Evolutionary conservation across 1,140 invertebrate species (phyloP).

Genomic region (Andricus grossulariae): DNA sequence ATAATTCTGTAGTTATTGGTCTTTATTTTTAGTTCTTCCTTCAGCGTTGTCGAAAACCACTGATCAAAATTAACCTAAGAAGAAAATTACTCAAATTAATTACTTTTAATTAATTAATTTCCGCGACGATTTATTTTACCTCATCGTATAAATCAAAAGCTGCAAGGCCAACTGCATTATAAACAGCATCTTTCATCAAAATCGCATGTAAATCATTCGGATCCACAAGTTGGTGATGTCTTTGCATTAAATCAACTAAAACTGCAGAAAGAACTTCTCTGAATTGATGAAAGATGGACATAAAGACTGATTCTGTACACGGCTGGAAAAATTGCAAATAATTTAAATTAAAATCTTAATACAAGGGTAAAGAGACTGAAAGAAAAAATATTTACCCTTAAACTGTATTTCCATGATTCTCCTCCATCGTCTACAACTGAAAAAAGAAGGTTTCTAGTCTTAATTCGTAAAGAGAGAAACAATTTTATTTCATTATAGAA

Average conservation of each 20-base stretch:
- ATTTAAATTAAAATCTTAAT: slow-evolving; percentile 24
- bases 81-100: slow-evolving; percentile 27
- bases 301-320: slow-evolving; percentile 90
- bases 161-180: slow-evolving; percentile 93
- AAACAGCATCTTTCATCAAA: slow-evolving; percentile 94
- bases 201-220: slow-evolving; percentile 85
- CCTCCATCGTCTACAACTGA: slow-evolving; percentile 88
- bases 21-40: slow-evolving; percentile 88
- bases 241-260: slow-evolving; percentile 83
- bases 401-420: slow-evolving; percentile 93
- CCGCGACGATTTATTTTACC: slow-evolving; percentile 73
- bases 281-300: slow-evolving; percentile 89
- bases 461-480: slow-evolving; percentile 9
- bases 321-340: slow-evolving; percentile 78
- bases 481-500: not conserved
- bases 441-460: slow-evolving; percentile 47
- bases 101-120: slow-evolving; percentile 33
- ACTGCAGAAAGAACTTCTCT: slow-evolving; percentile 83
- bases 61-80: slow-evolving; percentile 90
- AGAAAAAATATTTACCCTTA: slow-evolving; percentile 81
- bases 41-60: slow-evolving; percentile 91
- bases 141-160: slow-evolving; percentile 95
- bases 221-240: slow-evolving; percentile 79
- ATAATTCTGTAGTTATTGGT: slow-evolving; percentile 92
- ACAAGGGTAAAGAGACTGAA: slow-evolving; percentile 36